phyloP scores from a whole-genome alignment of 2,113 vertebrate species.

The Petrocephalus microphthalmus region DNA sequence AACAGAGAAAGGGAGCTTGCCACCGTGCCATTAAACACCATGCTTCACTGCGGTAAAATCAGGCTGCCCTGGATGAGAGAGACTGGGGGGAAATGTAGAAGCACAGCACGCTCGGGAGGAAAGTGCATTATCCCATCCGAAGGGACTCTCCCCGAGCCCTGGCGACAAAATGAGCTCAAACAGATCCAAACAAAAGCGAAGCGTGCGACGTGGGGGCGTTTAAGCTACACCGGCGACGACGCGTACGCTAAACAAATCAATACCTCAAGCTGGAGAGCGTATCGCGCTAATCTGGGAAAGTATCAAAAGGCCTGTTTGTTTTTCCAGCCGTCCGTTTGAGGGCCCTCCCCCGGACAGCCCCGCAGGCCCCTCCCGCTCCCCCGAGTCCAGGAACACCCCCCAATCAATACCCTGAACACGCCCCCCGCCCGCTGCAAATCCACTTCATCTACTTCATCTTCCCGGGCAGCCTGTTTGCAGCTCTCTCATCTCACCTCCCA shows the following conservation, averaged over 20 bases:
- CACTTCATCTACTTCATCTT: conserved; percentile 58
- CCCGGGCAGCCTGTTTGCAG: conserved; percentile 40
- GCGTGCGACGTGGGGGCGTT: conserved; percentile 14
- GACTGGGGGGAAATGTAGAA: neutral
- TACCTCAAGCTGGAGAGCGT: conserved; percentile 50
- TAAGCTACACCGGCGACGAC: conserved; percentile 42
- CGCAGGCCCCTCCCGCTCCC: conserved; percentile 57
- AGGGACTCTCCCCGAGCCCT: neutral
- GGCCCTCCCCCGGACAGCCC: conserved; percentile 42
- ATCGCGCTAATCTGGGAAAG: conserved; percentile 61
- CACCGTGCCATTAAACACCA: neutral
- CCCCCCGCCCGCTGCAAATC: conserved; percentile 36
- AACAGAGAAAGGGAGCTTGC: neutral
- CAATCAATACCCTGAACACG: conserved; percentile 62
- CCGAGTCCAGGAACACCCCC: conserved; percentile 42
- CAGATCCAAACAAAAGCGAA: conserved; percentile 29
- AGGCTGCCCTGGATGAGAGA: neutral
- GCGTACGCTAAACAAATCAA: conserved; percentile 53
- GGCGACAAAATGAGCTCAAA: conserved; percentile 40
- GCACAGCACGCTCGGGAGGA: neutral
- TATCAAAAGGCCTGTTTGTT: conserved; percentile 58
- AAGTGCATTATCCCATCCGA: neutral
- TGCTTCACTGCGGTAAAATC: neutral
- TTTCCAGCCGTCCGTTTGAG: conserved; percentile 44
- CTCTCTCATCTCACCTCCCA: conserved; percentile 30